Base-by-base conservation (phyloP, 2,113 vertebrate genomes). In the Chaenogobius annularis region DNA sequence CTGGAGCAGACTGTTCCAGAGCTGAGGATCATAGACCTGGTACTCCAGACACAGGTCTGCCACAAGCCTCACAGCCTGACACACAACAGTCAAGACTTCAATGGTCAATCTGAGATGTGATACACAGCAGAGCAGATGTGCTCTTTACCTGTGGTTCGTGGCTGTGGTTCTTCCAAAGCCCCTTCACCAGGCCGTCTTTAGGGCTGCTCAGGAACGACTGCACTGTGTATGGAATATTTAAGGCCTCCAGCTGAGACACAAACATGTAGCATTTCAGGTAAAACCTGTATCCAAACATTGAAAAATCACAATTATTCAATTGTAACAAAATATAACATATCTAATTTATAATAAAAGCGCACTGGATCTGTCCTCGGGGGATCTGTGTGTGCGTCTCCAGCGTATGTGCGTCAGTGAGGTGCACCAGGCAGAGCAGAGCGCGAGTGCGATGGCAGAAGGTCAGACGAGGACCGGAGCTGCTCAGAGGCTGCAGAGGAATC, bases 141-240 rank as follows among this genome's bases (percentile, higher is more conserved):
- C 9, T 54, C 8, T 1, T 54, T 80, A 98, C 98, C 92, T 91
- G 95, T 52, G 97, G 92, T 69, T 99, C 95, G 0, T 98, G 95
- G 71, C 93, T 97, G 89, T 98, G 98, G 77, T 99, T 99, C 73
- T 97, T 99, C 97, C 97, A 99, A 0, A 99, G 89, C 6, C 97
- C 97, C 79, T 98, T 99, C 58, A 98, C 93, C 92, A 99, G 94
- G 55, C 96, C 98, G 80, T 99, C 97, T 85, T 99, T 99, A 0
- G 96, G 94, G 65, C 95, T 95, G 73, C 82, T 96, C 75, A 95
- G 93, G 78, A 99, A 99, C 5, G 95, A 93, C 78, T 96, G 95
- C 12, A 94, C 92, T 0, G 96, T 98, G 73, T 97, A 96, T 0
- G 97, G 96, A 74, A 99, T 97, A 85, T 97, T 97, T 78, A 99